A percentile compares a stretch with the other conserved stretches of the same genome.
These are phyloP conservation scores for Epizoanthus ramosus DNA, from an alignment of 92 coral and sea anemone species.

Conservation along the genomic window DNA sequence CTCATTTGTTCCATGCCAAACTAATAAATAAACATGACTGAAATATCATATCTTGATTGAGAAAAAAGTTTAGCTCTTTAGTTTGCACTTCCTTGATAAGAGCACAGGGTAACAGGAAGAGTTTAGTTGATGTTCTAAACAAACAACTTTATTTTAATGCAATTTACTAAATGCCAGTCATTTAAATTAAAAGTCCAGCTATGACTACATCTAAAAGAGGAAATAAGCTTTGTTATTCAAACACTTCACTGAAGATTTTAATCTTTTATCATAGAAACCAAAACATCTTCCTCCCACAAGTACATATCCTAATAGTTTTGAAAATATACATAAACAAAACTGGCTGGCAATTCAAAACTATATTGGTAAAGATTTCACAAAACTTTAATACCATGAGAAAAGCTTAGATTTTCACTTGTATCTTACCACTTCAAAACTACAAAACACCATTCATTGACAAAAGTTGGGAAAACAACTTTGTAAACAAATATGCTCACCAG, in stretches of 20 bases:
- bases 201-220: constrained; percentile 5
- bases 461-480: background rate
- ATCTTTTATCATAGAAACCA: background rate
- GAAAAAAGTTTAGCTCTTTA: background rate
- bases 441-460: background rate
- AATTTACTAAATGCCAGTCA: background rate
- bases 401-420: background rate
- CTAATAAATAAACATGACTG: background rate
- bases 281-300: background rate
- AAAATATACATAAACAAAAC: background rate
- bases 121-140: background rate
- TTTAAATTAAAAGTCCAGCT: background rate
- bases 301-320: no score
- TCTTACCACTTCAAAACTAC: background rate
- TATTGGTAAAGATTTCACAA: background rate
- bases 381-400: background rate
- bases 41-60: no score
- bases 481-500: constrained; percentile 29
- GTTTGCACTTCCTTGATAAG: constrained; percentile 17
- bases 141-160: background rate
- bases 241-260: constrained; percentile 1
- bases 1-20: background rate
- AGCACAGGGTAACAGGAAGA: constrained; percentile 2
- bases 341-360: background rate
- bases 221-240: constrained; percentile 10